These are phyloP conservation scores for Spodoptera exigua DNA, from an alignment of 2,888 invertebrate species.

Conservation along the genomic window DNA sequence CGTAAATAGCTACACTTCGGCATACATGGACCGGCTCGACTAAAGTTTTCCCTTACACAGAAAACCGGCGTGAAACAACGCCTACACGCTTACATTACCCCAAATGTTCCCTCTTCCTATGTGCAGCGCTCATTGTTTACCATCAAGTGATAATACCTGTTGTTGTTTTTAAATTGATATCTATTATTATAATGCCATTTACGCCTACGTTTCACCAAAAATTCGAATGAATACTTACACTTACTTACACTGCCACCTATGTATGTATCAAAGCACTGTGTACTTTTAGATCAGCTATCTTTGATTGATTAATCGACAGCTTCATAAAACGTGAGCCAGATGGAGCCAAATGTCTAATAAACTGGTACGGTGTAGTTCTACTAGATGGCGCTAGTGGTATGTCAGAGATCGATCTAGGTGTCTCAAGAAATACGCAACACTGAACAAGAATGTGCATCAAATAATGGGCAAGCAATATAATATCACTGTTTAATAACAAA, in stretches of 20 bases:
- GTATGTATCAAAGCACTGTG: not conserved
- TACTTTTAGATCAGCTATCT: conserved; percentile 1
- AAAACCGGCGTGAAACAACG: no score
- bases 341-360: conserved; percentile 1
- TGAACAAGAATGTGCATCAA: not conserved
- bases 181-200: not conserved
- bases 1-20: no score
- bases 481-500: conserved; percentile 2
- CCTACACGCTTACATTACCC: no score
- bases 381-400: conserved; percentile 56
- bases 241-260: conserved; percentile 31
- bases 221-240: conserved; percentile 4
- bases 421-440: not conserved
- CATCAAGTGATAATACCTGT: no score
- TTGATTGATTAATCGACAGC: conserved; percentile 11
- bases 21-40: no score
- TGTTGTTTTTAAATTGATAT: no score
- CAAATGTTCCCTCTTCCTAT: no score
- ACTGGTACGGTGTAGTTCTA: conserved; percentile 30
- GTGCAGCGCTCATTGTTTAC: no score
- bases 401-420: conserved; percentile 17
- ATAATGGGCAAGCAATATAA: not conserved
- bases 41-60: no score
- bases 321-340: not conserved
- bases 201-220: not conserved